phyloP scores from a whole-genome alignment of 2,113 vertebrate genomes.

The Sander lucioperca region DNA sequence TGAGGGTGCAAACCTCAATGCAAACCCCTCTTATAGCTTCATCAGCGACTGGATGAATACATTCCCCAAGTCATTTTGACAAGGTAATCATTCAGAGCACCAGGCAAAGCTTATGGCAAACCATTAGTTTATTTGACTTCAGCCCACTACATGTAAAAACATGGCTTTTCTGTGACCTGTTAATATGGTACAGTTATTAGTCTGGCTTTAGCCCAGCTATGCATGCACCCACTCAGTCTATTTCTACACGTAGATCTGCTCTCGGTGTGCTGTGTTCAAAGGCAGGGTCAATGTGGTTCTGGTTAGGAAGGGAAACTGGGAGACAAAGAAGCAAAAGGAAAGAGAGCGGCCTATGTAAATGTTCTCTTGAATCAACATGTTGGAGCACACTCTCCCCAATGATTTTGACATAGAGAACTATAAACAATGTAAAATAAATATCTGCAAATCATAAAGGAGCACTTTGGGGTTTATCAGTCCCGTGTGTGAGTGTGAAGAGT shows the following conservation, averaged over 20 bases:
- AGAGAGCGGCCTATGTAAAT: constrained; percentile 66
- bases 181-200: constrained; percentile 76
- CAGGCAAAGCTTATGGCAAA: constrained; percentile 50
- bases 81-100: constrained; percentile 62
- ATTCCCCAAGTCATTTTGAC: constrained; percentile 62
- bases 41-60: constrained; percentile 57
- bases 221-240: constrained; percentile 35
- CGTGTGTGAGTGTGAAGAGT: constrained; percentile 32
- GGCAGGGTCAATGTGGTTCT: constrained; percentile 76
- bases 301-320: constrained; percentile 69
- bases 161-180: constrained; percentile 68
- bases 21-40: constrained; percentile 30
- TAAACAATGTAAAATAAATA: constrained; percentile 77
- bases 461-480: constrained; percentile 69
- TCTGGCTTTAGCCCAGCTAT: constrained; percentile 59
- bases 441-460: constrained; percentile 68
- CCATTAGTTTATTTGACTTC: constrained; percentile 76
- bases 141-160: constrained; percentile 72
- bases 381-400: constrained; percentile 52
- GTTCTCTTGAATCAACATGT: constrained; percentile 76
- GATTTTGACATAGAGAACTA: constrained; percentile 68
- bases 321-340: constrained; percentile 65
- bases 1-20: constrained; percentile 1
- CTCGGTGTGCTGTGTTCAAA: constrained; percentile 59
- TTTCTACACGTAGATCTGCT: constrained; percentile 56